A percentile compares a stretch with the other conserved stretches of the same genome.
Evolutionary conservation across 2,797 vertebrate species (phyloP).

Genomic region (Acanthurus leucopareius): DNA sequence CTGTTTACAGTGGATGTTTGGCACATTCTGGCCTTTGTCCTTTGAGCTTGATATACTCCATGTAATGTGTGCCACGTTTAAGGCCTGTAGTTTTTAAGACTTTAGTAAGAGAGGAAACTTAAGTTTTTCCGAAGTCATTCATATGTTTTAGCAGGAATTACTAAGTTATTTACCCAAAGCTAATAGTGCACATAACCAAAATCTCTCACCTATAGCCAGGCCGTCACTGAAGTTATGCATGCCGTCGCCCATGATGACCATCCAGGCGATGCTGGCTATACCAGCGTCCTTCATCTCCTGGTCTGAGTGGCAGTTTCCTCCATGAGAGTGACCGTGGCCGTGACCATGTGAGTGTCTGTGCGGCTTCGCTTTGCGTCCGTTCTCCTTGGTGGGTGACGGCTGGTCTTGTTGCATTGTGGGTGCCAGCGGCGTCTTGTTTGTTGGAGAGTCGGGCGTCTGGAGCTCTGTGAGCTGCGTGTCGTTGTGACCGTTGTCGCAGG

Average conservation of each 20-base stretch:
- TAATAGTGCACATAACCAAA: rapidly evolving
- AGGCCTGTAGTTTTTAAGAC: too few species aligned
- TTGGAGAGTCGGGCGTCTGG: slow-evolving; percentile 89
- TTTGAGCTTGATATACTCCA: not conserved
- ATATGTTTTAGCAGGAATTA: too few species aligned
- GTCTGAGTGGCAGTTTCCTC: slow-evolving; percentile 96
- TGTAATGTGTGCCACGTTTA: not conserved
- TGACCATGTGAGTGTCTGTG: slow-evolving; percentile 90
- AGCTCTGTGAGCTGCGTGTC: slow-evolving; percentile 92
- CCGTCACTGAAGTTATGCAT: slow-evolving; percentile 99
- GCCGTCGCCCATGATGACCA: slow-evolving; percentile 99
- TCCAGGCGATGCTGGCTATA: slow-evolving; percentile 98
- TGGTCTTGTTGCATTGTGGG: slow-evolving; percentile 2
- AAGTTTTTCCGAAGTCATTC: too few species aligned
- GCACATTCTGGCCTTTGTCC: not conserved
- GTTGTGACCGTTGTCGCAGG: slow-evolving; percentile 90
- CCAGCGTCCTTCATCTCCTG: slow-evolving; percentile 97
- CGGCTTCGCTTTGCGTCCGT: slow-evolving; percentile 76
- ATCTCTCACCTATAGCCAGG: slow-evolving; percentile 92
- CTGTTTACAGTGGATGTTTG: too few species aligned
- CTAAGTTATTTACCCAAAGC: too few species aligned
- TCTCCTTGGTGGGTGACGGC: slow-evolving; percentile 64
- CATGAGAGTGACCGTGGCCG: slow-evolving; percentile 92
- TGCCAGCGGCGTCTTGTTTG: slow-evolving; percentile 85
- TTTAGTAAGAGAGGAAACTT: too few species aligned